Conservation (phyloP, 2,888 invertebrate genomes). For the Drosophila anomalata region DNA sequence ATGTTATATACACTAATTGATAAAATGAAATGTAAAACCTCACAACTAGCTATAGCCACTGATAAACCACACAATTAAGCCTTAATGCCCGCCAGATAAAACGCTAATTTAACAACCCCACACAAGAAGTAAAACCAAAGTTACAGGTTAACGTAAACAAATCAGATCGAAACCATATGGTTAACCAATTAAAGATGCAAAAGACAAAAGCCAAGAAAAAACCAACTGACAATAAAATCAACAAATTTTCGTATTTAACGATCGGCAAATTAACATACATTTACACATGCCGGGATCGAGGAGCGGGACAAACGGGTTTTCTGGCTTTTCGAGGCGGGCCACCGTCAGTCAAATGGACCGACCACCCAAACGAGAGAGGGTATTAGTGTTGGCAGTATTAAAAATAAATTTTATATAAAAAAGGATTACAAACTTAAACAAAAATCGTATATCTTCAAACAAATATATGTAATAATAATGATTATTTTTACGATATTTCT, state of each 20-base stretch:
- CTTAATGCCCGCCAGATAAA: conserved; percentile 34
- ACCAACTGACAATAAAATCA: conserved; percentile 59
- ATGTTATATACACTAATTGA: neutral
- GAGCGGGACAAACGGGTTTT: conserved; percentile 37
- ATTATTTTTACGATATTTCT: neutral
- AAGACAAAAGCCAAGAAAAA: conserved; percentile 50
- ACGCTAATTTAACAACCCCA: conserved; percentile 45
- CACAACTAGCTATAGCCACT: conserved; percentile 17
- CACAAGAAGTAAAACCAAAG: conserved; percentile 31
- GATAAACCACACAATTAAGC: conserved; percentile 32
- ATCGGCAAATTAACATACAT: conserved; percentile 69
- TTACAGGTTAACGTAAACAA: conserved; percentile 40
- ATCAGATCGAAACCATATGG: conserved; percentile 41
- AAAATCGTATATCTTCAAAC: neutral
- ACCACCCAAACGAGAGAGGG: conserved; percentile 37
- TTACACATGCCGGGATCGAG: conserved; percentile 38
- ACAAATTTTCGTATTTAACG: conserved; percentile 63
- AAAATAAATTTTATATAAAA: neutral
- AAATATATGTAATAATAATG: neutral
- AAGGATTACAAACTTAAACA: neutral
- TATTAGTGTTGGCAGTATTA: conserved; percentile 10
- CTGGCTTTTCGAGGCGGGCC: conserved; percentile 32
- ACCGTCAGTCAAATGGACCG: conserved; percentile 38
- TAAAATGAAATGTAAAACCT: neutral
- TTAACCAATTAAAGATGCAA: conserved; percentile 44